Evolutionary conservation across 2,888 invertebrate genomes (phyloP).

Genomic region (Prosapia bicincta): DNA sequence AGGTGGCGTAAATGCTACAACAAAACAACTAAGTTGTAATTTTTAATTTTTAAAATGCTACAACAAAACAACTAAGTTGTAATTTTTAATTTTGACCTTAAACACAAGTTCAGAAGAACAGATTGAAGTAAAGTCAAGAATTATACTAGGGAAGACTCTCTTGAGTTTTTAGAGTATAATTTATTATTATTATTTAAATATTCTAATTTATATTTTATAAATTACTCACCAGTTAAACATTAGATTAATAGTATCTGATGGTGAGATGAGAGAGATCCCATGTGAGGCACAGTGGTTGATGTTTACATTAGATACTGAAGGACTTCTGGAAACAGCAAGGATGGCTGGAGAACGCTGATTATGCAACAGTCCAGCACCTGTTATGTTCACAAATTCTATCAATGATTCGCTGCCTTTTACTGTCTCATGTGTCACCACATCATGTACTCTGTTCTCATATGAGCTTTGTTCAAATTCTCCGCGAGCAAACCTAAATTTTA

Average conservation of each 20-base stretch:
- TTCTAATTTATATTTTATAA: too few species aligned
- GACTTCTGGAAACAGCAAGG: constrained; percentile 85
- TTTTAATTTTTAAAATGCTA: too few species aligned
- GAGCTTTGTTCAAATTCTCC: constrained; percentile 72
- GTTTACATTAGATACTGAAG: constrained; percentile 74
- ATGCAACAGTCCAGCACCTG: constrained; percentile 92
- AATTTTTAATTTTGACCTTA: too few species aligned
- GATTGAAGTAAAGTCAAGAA: too few species aligned
- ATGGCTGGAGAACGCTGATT: constrained; percentile 93
- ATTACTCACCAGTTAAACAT: constrained; percentile 58
- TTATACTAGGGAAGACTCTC: too few species aligned
- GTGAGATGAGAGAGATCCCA: constrained; percentile 88
- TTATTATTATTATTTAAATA: too few species aligned
- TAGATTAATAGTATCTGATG: constrained; percentile 70
- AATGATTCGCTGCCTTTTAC: constrained; percentile 68
- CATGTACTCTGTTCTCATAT: constrained; percentile 77
- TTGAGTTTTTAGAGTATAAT: too few species aligned
- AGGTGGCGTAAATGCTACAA: too few species aligned
- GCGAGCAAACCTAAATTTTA: background rate
- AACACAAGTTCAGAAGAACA: too few species aligned
- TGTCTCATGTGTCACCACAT: constrained; percentile 72
- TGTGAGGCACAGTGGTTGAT: constrained; percentile 84
- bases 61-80: too few species aligned
- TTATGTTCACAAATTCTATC: constrained; percentile 74
- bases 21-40: too few species aligned